Evolutionary conservation across 2,888 invertebrate species (phyloP), one percentile per base, ranked within the genome.

Genomic region (Baccha elongata): DNA sequence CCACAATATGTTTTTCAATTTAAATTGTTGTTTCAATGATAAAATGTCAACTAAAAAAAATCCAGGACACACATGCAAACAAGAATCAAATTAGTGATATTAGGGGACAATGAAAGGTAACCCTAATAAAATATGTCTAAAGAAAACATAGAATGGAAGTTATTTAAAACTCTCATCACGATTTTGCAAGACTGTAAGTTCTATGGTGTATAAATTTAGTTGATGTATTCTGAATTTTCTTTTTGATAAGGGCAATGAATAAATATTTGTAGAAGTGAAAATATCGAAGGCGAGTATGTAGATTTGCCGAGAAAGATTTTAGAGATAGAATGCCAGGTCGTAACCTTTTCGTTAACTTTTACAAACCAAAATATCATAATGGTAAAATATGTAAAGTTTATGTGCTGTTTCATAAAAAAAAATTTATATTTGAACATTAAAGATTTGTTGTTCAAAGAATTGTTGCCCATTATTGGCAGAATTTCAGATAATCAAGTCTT

Each of bases 111-210:
- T 23, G 26, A 15, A 29, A 50, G 5, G 29, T 29, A 50, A 50
- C 29, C 29, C 10, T 50, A 52, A 52, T 52, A 32, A 32, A 52
- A 52, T 32, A 10, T 29, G 10, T 11, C 52, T 17, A 17, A 17
- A 17, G 4, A 52, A 52, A 32, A 6, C 11, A 32, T n/a, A n/a
- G n/a, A 32, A 32, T 32, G 8, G 8, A 32, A 32, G 29, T 32
- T 32, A 32, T 8, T 7, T 32, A 4, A 32, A 52, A 52, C 32
- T 32, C 52, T 1, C 17, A 32, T 10, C 52, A 52, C 52, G 52
- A 32, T 32, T 21, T 29, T 52, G 4, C 0, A 32, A 32, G 29
- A 32, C 8, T 32, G 8, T 32, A 32, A 32, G 5, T 8, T 32
- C 29, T 3, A 7, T 32, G 29, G 8, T 8, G 8, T 32, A 7